Base-by-base conservation (phyloP, 1,140 invertebrate genomes). In the Neocloeon triangulifer region DNA sequence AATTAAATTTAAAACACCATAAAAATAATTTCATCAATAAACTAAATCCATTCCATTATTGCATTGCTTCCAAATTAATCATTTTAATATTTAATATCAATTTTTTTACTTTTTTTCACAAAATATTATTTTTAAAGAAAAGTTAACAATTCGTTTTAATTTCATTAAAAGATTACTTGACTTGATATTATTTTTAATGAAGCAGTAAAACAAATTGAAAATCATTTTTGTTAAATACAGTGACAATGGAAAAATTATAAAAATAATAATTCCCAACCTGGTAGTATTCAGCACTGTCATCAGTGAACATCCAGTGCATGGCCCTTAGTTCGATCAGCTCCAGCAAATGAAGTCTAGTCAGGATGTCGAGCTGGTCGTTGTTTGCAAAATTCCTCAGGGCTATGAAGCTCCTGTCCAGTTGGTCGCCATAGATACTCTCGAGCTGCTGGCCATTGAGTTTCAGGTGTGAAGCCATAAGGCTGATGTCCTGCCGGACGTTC, bases 251-350 rank as follows among this genome's bases (percentile, higher is more conserved):
- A n/a, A n/a, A n/a, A n/a, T n/a, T n/a, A n/a, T n/a, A n/a, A n/a
- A n/a, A n/a, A n/a, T n/a, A n/a, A n/a, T n/a, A n/a, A n/a, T n/a
- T n/a, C n/a, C n/a, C n/a, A n/a, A n/a, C n/a, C n/a, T n/a, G n/a
- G n/a, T n/a, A n/a, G n/a, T n/a, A n/a, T n/a, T n/a, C n/a, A n/a
- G n/a, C n/a, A n/a, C n/a, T n/a, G n/a, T n/a, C n/a, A n/a, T 81
- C 76, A 38, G 65, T 69, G 33, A 67, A 66, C 44, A 72, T 68
- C 81, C 81, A 89, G 43, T 75, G 67, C 50, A 77, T 77, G 30
- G 80, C 80, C 50, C 82, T 60, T 39, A 86, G 58, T 58, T 89
- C 82, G 39, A 89, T 81, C 22, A 86, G 56, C 60, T 86, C 79
- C 44, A 89, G 62, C 39, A 89, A 61, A 54, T 80, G 71, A 48